Base-by-base conservation (phyloP, 2,888 invertebrate species). In the Drosophila vallismaia region DNA sequence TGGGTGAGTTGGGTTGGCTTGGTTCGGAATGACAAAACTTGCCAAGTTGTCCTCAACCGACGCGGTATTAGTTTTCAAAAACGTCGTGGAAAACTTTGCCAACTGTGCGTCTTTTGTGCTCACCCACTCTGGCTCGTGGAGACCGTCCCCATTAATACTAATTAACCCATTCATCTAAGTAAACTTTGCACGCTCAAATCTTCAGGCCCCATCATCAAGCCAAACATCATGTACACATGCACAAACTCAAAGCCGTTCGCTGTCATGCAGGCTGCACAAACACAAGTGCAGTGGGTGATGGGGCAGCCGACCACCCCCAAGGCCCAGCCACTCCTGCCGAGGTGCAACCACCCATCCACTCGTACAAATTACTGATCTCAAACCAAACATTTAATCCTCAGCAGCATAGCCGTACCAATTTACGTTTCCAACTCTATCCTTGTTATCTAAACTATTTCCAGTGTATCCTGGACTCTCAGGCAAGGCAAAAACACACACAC, bases 261-360 rank as follows among this genome's bases (percentile, higher is more conserved):
- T 75, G 75, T 75, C 76, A 81, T 81, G 84, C 77, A 74, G 66
- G 59, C 85, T 85, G 79, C 85, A 77, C 82, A 82, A 75, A 74
- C 49, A 82, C 79, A 82, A 85, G 53, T 69, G 56, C 76, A 71
- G 19, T 64, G 72, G 72, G 58, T 56, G 71, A 40, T 33, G 57
- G 28, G 5, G 7, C 33, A 24, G 5, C 28, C 28, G 7, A 10
- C 8, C 40, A 14, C 3, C 40, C 7, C 8, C n/a, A n/a, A n/a
- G n/a, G 24, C 8, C 33, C 28, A 52, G 3, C 38, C 29, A 51
- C 24, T 19, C 64, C 52, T 60, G 66, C 42, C 14, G 14, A 40
- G 33, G 33, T 64, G 54, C 62, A 66, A 9, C 1, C 14, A 14
- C 19, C 9, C 26, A 44, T 38, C 62, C 72, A 75, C 60, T 57